A percentile compares a stretch with the other conserved stretches of the same genome.
Conservation (phyloP, 35 echinoderm and acorn worm species). For the Amphiura filiformis region DNA sequence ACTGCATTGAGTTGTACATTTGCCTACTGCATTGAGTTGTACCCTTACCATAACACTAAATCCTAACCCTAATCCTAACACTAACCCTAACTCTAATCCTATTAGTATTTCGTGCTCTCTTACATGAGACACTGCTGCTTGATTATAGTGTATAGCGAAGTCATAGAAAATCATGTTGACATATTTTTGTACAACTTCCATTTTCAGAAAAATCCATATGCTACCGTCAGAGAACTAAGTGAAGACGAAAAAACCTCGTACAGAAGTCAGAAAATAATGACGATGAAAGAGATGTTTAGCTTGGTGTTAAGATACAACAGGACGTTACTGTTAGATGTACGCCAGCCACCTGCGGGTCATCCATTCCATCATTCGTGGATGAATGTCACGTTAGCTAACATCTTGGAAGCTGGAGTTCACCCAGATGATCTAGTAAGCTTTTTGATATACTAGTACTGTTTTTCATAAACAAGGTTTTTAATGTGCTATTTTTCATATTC, state of each 20-base stretch:
- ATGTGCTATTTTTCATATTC: background rate
- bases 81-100: too few species aligned
- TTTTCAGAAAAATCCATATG: slow-evolving; percentile 46
- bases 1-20: too few species aligned
- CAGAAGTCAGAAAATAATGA: slow-evolving; percentile 43
- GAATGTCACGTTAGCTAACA: slow-evolving; percentile 49
- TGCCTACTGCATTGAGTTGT: too few species aligned
- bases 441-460: background rate
- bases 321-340: slow-evolving; percentile 47
- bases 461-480: background rate
- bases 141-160: background rate
- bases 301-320: slow-evolving; percentile 25
- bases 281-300: slow-evolving; percentile 27
- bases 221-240: slow-evolving; percentile 20
- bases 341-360: slow-evolving; percentile 47
- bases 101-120: too few species aligned
- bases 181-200: background rate
- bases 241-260: slow-evolving; percentile 30
- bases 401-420: slow-evolving; percentile 41
- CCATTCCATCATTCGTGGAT: slow-evolving; percentile 37
- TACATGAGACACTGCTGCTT: too few species aligned
- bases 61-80: too few species aligned
- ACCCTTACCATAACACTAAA: too few species aligned
- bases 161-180: background rate
- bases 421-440: slow-evolving; percentile 47